Base-by-base conservation (phyloP, 1,140 invertebrate genomes). In the Drosophila lacertosa region DNA sequence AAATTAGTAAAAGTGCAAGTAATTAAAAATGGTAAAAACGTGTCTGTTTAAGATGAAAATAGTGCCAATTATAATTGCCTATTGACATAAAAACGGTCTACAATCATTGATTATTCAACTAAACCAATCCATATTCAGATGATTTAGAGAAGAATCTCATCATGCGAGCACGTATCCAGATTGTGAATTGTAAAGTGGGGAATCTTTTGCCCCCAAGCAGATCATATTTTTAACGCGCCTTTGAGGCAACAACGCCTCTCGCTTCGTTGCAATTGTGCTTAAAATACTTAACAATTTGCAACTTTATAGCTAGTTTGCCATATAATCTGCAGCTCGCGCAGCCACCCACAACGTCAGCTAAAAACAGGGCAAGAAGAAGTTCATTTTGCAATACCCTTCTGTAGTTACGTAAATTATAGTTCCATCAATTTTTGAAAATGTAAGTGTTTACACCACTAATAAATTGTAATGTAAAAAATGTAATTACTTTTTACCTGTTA, bases 1-100 rank as follows among this genome's bases (percentile, higher is more conserved):
- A 55, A 69, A 55, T 37, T 32, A 57, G 20, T 37, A 45, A 16
- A 45, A 58, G 65, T 71, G 78, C 74, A 70, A 58, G 15, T 66
- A 82, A 83, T 82, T 82, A 77, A 73, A 74, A 77, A 64, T 71
- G 60, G 53, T 79, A 53, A 15, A 10, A 32, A 32, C 13, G 9
- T 16, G 29, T 50, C 5, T 15, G 6, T 2, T 29, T 29, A 29
- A 29, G 26, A 9, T 29, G 7, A 29, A 2, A 29, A 9, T 9
- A 29, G 3, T 7, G 2, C 1, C 4, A 29, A 29, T 29, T 15
- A 22, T 33, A 50, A 33, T 51, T 35, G 32, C 32, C 1, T 15
- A 35, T 22, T 51, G 29, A 33, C 15, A 50, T 18, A 18, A 1
- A 50, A 50, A 50, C 35, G 15, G 33, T 20, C 11, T 6, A 33